These are phyloP conservation scores for Sebastiscus tertius DNA, from an alignment of 2,797 vertebrate species.

Conservation along the genomic window DNA sequence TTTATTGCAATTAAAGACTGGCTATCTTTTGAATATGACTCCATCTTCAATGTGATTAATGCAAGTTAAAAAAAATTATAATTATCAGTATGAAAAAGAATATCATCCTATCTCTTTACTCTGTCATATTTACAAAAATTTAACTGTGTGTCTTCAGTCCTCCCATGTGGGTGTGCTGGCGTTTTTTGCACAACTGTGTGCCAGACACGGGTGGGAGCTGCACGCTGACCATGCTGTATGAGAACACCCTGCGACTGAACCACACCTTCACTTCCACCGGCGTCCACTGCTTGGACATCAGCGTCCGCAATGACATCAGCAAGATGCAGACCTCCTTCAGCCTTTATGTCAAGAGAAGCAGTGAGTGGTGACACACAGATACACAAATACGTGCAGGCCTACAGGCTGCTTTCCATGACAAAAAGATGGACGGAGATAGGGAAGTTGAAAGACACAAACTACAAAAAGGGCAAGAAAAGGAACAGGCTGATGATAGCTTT, in stretches of 20 bases:
- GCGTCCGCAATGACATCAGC: constrained; percentile 84
- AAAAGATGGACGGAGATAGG: background rate
- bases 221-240: constrained; percentile 81
- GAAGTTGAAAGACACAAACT: background rate
- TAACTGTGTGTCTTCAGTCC: constrained; percentile 73
- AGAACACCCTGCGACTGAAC: constrained; percentile 83
- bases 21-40: background rate
- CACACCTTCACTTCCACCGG: constrained; percentile 84
- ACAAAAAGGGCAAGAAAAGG: background rate
- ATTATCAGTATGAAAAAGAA: background rate
- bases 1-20: background rate
- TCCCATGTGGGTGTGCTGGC: constrained; percentile 90
- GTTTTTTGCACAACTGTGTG: constrained; percentile 84
- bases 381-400: background rate
- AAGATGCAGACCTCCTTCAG: constrained; percentile 84
- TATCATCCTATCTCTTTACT: background rate
- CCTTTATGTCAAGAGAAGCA: constrained; percentile 82
- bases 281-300: constrained; percentile 87
- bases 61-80: background rate
- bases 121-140: background rate
- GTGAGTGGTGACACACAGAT: constrained; percentile 70
- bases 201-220: constrained; percentile 77
- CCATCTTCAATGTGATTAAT: background rate
- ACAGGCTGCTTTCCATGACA: background rate
- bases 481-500: background rate